phyloP scores from a whole-genome alignment of 2,113 vertebrate species.

The Chloroceryle aenea region DNA sequence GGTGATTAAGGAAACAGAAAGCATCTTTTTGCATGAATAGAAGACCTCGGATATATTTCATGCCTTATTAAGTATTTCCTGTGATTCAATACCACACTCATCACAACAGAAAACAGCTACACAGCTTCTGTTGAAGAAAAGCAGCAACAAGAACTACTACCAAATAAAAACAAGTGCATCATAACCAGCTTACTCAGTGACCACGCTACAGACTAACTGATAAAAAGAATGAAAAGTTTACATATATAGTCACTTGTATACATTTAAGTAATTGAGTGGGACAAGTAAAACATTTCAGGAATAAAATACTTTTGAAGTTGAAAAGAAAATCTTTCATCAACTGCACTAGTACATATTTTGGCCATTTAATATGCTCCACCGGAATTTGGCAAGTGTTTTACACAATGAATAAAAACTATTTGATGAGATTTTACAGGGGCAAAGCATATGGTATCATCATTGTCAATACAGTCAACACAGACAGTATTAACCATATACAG shows the following conservation, averaged over 20 bases:
- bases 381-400: not conserved
- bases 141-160: not conserved
- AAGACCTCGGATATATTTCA: not conserved
- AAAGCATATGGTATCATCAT: not conserved
- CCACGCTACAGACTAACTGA: not conserved
- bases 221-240: not conserved
- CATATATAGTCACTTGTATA: not conserved
- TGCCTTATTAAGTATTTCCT: not conserved
- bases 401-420: not conserved
- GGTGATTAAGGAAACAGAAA: not conserved
- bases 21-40: not conserved
- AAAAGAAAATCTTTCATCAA: not conserved
- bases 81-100: not conserved
- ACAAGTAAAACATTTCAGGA: not conserved
- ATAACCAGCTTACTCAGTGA: not conserved
- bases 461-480: not conserved
- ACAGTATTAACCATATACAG: not conserved
- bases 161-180: not conserved
- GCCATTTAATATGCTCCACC: not conserved
- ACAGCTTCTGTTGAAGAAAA: not conserved
- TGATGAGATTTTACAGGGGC: not conserved
- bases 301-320: not conserved
- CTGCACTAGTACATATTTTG: not conserved
- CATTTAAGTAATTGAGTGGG: not conserved
- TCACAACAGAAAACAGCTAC: not conserved